A percentile compares a stretch with the other conserved stretches of the same genome.
phyloP scores from a whole-genome alignment of 1,140 invertebrate genomes.

The Agrypnia vestita region DNA sequence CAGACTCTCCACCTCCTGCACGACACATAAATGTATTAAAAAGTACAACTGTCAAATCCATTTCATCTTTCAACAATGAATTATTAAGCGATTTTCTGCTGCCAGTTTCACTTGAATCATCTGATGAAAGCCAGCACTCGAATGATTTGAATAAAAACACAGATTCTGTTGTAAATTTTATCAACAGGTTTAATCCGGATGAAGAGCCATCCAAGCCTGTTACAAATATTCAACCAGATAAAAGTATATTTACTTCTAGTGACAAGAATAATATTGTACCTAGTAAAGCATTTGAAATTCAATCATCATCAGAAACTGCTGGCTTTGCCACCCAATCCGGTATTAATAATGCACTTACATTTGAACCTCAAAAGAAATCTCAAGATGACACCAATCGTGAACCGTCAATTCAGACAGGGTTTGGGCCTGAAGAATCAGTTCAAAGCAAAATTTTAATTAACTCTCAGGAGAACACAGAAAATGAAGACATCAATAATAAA shows the following conservation, averaged over 20 bases:
- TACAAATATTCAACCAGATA: background rate
- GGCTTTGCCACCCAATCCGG: slow-evolving; percentile 46
- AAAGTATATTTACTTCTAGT: background rate
- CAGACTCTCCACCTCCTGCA: background rate
- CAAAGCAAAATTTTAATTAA: slow-evolving; percentile 15
- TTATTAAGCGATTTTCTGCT: slow-evolving; percentile 33
- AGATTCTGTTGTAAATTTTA: slow-evolving; percentile 67
- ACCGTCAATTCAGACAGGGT: slow-evolving; percentile 63
- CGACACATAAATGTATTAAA: background rate
- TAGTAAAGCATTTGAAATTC: slow-evolving; percentile 52
- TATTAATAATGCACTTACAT: slow-evolving; percentile 44
- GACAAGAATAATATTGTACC: background rate
- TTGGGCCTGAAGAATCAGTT: background rate
- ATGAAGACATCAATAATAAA: slow-evolving; percentile 10
- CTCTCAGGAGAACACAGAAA: background rate
- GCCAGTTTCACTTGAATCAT: slow-evolving; percentile 6
- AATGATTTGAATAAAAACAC: slow-evolving; percentile 41
- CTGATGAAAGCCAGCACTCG: background rate
- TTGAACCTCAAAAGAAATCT: slow-evolving; percentile 10
- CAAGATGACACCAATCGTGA: slow-evolving; percentile 32
- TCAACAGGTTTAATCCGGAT: slow-evolving; percentile 70
- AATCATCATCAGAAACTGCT: slow-evolving; percentile 58
- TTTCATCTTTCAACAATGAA: slow-evolving; percentile 58
- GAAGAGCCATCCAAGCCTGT: slow-evolving; percentile 20
- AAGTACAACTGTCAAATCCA: slow-evolving; percentile 58